phyloP scores from a whole-genome alignment of 2,797 vertebrate species.

The Gallinago nigripennis region DNA sequence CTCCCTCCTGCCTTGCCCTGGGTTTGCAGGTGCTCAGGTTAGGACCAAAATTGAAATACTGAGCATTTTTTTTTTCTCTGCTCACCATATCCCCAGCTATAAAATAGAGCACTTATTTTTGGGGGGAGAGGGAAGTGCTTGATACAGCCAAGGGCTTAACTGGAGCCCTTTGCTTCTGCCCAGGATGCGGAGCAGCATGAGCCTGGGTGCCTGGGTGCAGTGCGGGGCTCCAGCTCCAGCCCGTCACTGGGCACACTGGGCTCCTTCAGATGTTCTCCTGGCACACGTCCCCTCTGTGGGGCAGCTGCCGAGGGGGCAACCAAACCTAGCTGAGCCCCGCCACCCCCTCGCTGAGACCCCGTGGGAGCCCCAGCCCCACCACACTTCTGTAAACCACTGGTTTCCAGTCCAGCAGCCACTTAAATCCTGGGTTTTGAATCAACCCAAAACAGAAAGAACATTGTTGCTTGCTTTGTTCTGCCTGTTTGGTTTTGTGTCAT shows the following conservation, averaged over 20 bases:
- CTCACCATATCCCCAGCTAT: neutral
- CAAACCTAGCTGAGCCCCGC: neutral
- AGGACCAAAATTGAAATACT: neutral
- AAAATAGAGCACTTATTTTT: neutral
- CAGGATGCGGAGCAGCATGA: neutral
- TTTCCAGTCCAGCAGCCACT: neutral
- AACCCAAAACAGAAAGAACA: neutral
- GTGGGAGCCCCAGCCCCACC: rapidly evolving
- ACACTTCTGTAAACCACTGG: neutral
- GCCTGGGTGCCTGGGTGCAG: rapidly evolving
- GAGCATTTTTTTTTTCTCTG: neutral
- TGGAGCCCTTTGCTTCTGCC: neutral
- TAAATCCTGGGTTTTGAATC: neutral
- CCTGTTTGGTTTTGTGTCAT: neutral
- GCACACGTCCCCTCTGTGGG: neutral
- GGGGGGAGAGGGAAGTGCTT: neutral
- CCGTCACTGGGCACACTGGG: neutral
- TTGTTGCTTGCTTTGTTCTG: neutral
- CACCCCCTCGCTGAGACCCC: rapidly evolving
- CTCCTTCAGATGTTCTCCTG: neutral
- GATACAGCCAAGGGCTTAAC: neutral
- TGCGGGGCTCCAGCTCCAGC: neutral
- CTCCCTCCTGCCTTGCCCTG: neutral
- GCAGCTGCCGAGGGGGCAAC: rapidly evolving
- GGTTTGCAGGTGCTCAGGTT: neutral